Conservation (phyloP, 2,797 vertebrate species). For the Falco concolor region DNA sequence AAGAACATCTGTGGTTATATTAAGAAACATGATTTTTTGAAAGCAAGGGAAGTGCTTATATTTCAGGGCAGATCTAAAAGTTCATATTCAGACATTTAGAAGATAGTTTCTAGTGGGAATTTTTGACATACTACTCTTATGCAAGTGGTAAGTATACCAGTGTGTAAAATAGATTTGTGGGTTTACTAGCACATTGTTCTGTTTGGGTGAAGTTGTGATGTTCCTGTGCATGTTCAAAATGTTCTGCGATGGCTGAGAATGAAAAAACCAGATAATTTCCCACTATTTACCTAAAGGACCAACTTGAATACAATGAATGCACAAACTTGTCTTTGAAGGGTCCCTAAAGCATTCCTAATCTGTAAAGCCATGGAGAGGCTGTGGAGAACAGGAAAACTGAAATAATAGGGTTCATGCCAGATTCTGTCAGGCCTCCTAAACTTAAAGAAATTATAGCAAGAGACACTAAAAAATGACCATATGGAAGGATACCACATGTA, state of each 20-base stretch:
- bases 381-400: not conserved
- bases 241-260: not conserved
- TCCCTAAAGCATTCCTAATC: not conserved
- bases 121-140: not conserved
- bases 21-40: not conserved
- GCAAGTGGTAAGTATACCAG: not conserved
- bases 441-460: not conserved
- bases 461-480: not conserved
- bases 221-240: not conserved
- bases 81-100: not conserved
- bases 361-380: not conserved
- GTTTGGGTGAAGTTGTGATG: accelerated
- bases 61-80: not conserved
- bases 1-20: not conserved
- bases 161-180: not conserved
- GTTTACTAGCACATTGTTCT: not conserved
- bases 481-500: not conserved
- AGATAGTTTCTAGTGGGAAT: not conserved
- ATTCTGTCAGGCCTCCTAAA: not conserved
- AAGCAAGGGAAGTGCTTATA: not conserved
- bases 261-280: not conserved
- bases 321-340: not conserved
- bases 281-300: not conserved
- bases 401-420: not conserved
- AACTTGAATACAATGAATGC: not conserved